Evolutionary conservation across 2,888 invertebrate species (phyloP), one percentile per base, ranked within the genome.

Genomic region (Sesia apiformis): DNA sequence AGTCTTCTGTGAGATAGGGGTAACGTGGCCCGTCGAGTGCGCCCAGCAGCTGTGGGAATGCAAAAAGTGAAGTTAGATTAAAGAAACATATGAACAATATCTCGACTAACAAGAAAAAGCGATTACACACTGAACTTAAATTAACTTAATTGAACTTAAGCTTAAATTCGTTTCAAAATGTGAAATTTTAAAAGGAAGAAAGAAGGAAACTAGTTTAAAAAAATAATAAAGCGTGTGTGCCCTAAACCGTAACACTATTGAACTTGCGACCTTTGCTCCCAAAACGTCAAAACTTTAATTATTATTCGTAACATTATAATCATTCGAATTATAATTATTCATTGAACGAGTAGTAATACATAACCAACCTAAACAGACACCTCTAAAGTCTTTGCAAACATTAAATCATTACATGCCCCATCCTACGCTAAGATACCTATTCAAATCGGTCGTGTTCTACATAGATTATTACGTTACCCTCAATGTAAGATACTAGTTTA

Each of bases 401-500:
- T 46, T 46, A 8, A n/a, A 46, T 8, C 23, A 46, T n/a, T 46
- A 46, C 46, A 46, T 23, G 46, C 8, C 46, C 46, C 46, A 46
- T 46, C 46, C 46, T 23, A 46, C 46, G 46, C 23, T n/a, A 23
- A 46, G 46, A 23, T 46, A 23, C 46, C 46, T 23, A 46, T 46
- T 46, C 46, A 46, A 46, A 46, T 46, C 8, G 46, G 46, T 46
- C 8, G 23, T 46, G 46, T 46, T 46, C 46, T 46, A 76, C 72
- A 78, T 72, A 75, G 84, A 87, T 86, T 87, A 84, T 84, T 81
- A 84, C 78, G 84, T 87, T 86, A 84, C 76, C 77, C 76, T 77
- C 78, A 64, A 72, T 70, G 74, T 76, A 73, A 81, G 78, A 80
- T 77, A 78, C 87, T 85, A 82, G 87, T 84, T 84, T 76, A 76